Percentiles rank a stretch among this genome's conserved stretches.
Evolutionary conservation across 2,888 invertebrate genomes (phyloP).

Genomic region (Apodemia duryi): DNA sequence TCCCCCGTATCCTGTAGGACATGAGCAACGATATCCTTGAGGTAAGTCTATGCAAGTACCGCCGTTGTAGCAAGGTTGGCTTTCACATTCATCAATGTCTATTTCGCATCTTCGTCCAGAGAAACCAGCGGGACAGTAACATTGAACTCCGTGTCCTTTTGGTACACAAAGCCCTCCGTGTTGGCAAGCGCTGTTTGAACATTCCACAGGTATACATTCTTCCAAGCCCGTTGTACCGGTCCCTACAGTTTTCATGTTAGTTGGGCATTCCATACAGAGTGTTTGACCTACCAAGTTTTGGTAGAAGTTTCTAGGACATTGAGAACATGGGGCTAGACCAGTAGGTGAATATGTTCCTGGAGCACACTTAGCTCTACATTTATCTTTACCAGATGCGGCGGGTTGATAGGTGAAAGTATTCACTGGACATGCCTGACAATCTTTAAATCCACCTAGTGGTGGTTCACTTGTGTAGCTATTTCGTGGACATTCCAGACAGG

Average conservation of each 20-base stretch:
- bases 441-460: conserved; percentile 93
- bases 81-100: conserved; percentile 96
- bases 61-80: conserved; percentile 95
- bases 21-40: conserved; percentile 95
- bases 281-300: conserved; percentile 92
- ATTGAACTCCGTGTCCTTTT: conserved; percentile 92
- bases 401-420: conserved; percentile 95
- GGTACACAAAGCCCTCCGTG: conserved; percentile 95
- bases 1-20: conserved; percentile 92
- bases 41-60: conserved; percentile 95
- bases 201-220: conserved; percentile 92
- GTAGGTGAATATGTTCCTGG: conserved; percentile 95
- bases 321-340: conserved; percentile 95
- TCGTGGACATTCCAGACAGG: conserved; percentile 95
- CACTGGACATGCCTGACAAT: conserved; percentile 95
- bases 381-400: conserved; percentile 89
- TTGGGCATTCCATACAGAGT: conserved; percentile 93
- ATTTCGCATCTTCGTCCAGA: conserved; percentile 95
- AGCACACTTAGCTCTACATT: conserved; percentile 92
- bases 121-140: conserved; percentile 96
- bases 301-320: conserved; percentile 95
- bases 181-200: conserved; percentile 92
- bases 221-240: conserved; percentile 89
- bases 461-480: conserved; percentile 94
- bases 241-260: conserved; percentile 91